phyloP scores from a whole-genome alignment of 1,140 invertebrate genomes.

The Orussus abietinus region DNA sequence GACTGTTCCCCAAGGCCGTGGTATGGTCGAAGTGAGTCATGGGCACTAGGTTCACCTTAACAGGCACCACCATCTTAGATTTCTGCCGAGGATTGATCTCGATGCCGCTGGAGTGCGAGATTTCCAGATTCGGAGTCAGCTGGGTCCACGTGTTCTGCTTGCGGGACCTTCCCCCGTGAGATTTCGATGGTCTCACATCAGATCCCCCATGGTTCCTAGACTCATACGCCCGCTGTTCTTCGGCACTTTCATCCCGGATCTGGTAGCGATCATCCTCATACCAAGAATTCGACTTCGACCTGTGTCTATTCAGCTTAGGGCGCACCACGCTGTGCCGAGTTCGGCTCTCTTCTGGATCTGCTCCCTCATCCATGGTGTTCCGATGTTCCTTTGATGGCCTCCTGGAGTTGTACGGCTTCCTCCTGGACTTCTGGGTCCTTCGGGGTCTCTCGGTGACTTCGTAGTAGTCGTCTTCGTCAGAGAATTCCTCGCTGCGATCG shows the following conservation, averaged over 20 bases:
- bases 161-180: too few species aligned
- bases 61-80: constrained; percentile 38
- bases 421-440: constrained; percentile 34
- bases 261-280: constrained; percentile 24
- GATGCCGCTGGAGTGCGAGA: constrained; percentile 33
- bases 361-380: constrained; percentile 21
- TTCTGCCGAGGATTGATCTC: constrained; percentile 43
- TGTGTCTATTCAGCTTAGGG: constrained; percentile 28
- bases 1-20: constrained; percentile 43
- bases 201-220: too few species aligned
- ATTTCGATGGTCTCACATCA: too few species aligned
- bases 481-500: constrained; percentile 26
- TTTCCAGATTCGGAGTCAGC: constrained; percentile 33
- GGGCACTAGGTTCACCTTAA: constrained; percentile 42
- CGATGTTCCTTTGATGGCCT: constrained; percentile 42
- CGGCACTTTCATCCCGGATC: constrained; percentile 25
- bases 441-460: constrained; percentile 38
- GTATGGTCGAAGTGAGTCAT: constrained; percentile 45
- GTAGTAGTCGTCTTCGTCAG: constrained; percentile 39
- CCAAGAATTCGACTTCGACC: constrained; percentile 31
- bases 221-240: constrained; percentile 20
- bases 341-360: constrained; percentile 22
- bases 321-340: constrained; percentile 25
- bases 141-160: constrained; percentile 43
- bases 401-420: constrained; percentile 29